Evolutionary conservation across 1,140 invertebrate genomes (phyloP), one percentile per base, ranked within the genome.

Genomic region (Elysia chlorotica): DNA sequence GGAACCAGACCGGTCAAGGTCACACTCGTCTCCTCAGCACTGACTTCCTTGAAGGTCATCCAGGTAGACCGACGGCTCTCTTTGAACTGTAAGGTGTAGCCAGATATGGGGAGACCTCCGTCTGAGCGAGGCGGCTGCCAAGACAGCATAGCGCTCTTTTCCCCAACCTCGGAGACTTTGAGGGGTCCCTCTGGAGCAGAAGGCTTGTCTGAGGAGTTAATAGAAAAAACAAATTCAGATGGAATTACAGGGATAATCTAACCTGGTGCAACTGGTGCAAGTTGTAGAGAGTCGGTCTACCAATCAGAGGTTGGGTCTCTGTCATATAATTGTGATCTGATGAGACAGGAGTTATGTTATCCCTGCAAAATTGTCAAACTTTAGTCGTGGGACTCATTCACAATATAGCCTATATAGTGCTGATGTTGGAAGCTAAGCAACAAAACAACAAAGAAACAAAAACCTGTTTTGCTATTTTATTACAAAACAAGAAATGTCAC

Each of bases 41-140:
- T 75, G 41, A 78, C 63, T 41, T 80, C 73, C 2, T 95, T 76
- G 63, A 72, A 68, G n/a, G 78, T 82, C 33, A 68, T 78, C 77
- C 77, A 82, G 48, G 71, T 76, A 25, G 78, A 78, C 53, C 96
- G 75, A 95, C 96, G 90, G 94, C 92, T 6, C 97, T 96, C 74
- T 53, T 77, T 68, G 31, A 97, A 97, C 87, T 98, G 96, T 23
- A 98, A 93, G 35, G 93, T 89, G 82, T 99, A 99, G 85, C 95
- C 93, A 0, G 94, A 93, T 19, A 99, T 91, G 6, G 96, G 96
- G 83, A 95, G 93, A 38, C 98, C 98, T 80, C 98, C 98, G 88
- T 99, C 97, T 85, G 98, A 96, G 81, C 97, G 95, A 36, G 97
- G 97, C 84, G 97, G 96, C 73, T 96, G 92, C 97, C 97, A 99